Evolutionary conservation across 2,797 vertebrate species (phyloP), one percentile per base, ranked within the genome.

Genomic region (Centropyge bicolor): DNA sequence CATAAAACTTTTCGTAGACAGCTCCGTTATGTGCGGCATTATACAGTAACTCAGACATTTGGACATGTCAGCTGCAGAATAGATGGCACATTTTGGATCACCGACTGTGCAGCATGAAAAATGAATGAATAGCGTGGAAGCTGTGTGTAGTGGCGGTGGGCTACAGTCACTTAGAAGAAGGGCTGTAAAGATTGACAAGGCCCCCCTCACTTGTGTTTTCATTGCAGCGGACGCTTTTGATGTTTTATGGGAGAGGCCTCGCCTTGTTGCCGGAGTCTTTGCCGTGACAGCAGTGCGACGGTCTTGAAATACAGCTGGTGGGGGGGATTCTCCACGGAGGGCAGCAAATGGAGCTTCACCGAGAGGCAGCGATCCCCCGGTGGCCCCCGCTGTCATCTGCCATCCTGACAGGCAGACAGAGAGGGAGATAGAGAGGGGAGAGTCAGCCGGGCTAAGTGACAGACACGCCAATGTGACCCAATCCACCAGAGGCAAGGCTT

Each of bases 251-350:
- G 86, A 61, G 85, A 80, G 73, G 84, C 83, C 64, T 86, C 24
- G 82, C 66, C 85, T 79, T 85, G 88, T 89, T 89, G 84, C 70
- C 20, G 75, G 77, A 78, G 80, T 81, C 78, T 84, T 64, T 72
- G 78, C 24, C 61, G 36, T 93, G 92, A 91, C 90, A 89, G 91
- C 71, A 71, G 74, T 59, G 89, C 57, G 74, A 82, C 77, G 83
- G 80, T 78, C 71, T 90, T 93, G 89, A 92, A 93, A 93, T 91
- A 92, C 91, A 91, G 90, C 91, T 77, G 84, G 54, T 84, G 74
- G 73, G 70, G 86, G 78, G 69, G 85, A 59, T 74, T 86, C 87
- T 82, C 83, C 82, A 86, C 8, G 9, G 90, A 90, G 90, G 83
- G 85, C 68, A 64, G 88, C 83, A 89, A 93, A 94, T 93, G 88